These are phyloP conservation scores for Metacarcinus magister DNA, from an alignment of 2,888 invertebrate species.

Conservation along the genomic window DNA sequence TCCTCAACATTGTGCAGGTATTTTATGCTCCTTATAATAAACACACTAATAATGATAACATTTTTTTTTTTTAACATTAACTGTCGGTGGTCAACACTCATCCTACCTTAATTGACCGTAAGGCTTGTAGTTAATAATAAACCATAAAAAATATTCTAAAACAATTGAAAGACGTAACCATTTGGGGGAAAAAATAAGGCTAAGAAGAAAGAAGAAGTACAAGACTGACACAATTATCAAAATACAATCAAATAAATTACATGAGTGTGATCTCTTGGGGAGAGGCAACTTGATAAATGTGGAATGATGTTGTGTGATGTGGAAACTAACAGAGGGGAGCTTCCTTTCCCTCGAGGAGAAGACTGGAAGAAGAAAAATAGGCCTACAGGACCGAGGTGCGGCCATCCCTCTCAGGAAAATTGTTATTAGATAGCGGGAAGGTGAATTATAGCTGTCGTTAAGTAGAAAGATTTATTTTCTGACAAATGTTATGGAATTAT, in stretches of 20 bases:
- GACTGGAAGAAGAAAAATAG: not conserved
- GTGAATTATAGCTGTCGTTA: not conserved
- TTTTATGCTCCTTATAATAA: not conserved
- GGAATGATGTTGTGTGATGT: not conserved
- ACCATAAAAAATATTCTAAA: not conserved
- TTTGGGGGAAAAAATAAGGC: not conserved
- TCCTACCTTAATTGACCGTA: not conserved
- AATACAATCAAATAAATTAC: not conserved
- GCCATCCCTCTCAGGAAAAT: conserved; percentile 8
- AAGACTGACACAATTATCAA: not conserved
- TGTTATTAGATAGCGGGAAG: conserved; percentile 11
- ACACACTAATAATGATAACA: not conserved
- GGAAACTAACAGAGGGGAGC: not conserved
- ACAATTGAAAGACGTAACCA: not conserved
- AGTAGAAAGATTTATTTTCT: not conserved
- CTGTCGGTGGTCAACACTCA: not conserved
- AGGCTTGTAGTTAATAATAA: not conserved
- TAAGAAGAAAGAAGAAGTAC: not conserved
- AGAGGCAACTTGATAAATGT: not conserved
- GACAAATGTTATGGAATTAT: conserved; percentile 14
- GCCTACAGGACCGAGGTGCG: not conserved
- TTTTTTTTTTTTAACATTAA: not conserved
- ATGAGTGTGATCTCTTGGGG: not conserved
- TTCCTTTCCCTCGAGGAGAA: not conserved
- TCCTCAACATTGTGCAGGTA: not conserved